These are phyloP conservation scores for Drosophila parvula DNA, from an alignment of 1,140 invertebrate genomes.

Conservation along the genomic window DNA sequence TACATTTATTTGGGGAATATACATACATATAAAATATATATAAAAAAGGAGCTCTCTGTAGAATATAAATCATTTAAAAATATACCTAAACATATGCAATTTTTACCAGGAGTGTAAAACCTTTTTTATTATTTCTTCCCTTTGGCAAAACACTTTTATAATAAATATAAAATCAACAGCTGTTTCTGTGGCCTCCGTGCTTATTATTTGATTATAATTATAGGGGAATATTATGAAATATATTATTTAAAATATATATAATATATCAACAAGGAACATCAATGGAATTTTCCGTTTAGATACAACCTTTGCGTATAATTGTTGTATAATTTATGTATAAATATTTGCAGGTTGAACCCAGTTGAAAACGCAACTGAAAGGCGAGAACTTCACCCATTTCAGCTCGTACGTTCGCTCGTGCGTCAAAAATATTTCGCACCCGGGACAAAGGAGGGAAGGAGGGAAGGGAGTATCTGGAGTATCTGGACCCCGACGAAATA, in stretches of 20 bases:
- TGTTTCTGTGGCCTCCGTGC: not conserved
- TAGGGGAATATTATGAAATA: not conserved
- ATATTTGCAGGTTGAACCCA: not conserved
- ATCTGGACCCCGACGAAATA: slow-evolving; percentile 38
- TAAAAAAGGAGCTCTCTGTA: no score
- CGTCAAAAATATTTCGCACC: slow-evolving; percentile 28
- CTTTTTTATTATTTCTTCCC: no score
- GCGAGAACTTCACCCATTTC: slow-evolving; percentile 1
- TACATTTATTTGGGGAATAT: no score
- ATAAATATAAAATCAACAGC: no score
- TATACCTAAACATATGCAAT: no score
- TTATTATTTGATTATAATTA: not conserved
- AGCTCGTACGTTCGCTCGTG: slow-evolving; percentile 18
- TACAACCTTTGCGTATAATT: not conserved
- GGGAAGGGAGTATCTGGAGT: slow-evolving; percentile 19
- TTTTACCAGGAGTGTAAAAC: no score
- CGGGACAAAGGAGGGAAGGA: not conserved
- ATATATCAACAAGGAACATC: not conserved
- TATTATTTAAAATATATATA: not conserved
- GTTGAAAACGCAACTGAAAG: not conserved
- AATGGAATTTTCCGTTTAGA: not conserved
- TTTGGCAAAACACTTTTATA: no score
- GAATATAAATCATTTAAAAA: no score
- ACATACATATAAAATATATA: no score
- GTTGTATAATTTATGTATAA: not conserved